These are phyloP conservation scores for Cryptus viduatorius DNA, from an alignment of 2,888 invertebrate species.

Conservation along the genomic window DNA sequence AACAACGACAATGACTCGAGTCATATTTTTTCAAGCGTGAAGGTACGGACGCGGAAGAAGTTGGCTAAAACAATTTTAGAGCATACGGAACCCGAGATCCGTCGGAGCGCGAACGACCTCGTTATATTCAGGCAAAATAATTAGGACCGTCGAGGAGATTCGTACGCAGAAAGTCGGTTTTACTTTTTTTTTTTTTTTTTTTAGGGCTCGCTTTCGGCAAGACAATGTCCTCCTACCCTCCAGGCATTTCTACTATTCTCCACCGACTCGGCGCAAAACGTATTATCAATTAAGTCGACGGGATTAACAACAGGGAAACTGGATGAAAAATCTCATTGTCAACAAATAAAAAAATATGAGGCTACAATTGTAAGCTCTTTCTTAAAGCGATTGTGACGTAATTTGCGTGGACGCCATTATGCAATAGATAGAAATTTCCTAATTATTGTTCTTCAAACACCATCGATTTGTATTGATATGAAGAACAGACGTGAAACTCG, in stretches of 20 bases:
- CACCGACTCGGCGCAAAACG: conserved; percentile 1
- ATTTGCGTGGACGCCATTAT: not conserved
- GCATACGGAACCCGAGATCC: not conserved
- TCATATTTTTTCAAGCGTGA: conserved; percentile 26
- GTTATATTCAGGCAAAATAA: conserved; percentile 17
- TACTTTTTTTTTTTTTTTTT: conserved; percentile 3
- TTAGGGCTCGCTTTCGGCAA: conserved; percentile 9
- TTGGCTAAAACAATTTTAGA: conserved; percentile 19
- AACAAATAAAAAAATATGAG: not conserved
- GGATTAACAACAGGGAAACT: conserved; percentile 8
- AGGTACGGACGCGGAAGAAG: not conserved
- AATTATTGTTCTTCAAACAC: not conserved
- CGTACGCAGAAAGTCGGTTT: not conserved
- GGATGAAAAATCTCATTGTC: conserved; percentile 8
- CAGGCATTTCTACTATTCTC: conserved; percentile 2
- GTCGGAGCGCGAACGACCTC: not conserved
- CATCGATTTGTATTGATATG: not conserved
- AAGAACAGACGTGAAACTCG: not conserved
- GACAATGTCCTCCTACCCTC: conserved; percentile 5
- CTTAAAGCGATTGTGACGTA: not conserved
- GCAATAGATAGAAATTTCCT: not conserved
- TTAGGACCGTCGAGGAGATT: not conserved
- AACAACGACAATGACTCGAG: conserved; percentile 5
- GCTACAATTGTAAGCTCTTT: not conserved
- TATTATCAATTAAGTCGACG: conserved; percentile 36